A percentile compares a stretch with the other conserved stretches of the same genome.
These are phyloP conservation scores for Rhopalosiphum padi DNA, from an alignment of 1,140 invertebrate genomes.

Conservation along the genomic window DNA sequence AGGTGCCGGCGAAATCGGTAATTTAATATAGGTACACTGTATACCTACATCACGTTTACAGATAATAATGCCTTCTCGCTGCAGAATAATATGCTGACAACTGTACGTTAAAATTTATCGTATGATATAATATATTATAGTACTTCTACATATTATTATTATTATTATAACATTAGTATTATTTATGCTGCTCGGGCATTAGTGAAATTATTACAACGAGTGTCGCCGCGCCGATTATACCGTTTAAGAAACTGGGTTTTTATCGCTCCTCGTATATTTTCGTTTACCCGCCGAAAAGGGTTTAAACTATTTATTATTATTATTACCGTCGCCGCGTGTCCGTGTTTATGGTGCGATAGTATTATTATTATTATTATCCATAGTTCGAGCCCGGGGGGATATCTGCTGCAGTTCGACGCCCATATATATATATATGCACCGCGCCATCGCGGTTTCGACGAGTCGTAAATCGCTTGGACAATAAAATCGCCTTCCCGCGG, in stretches of 20 bases:
- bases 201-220: not conserved
- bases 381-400: not conserved
- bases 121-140: too few relatives aligned
- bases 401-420: not conserved
- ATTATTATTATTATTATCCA: conserved; percentile 12
- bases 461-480: conserved; percentile 4
- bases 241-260: not conserved
- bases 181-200: not conserved
- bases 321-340: not conserved
- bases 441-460: not conserved
- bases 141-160: too few relatives aligned
- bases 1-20: too few relatives aligned
- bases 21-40: too few relatives aligned
- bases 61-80: too few relatives aligned
- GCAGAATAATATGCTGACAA: too few relatives aligned
- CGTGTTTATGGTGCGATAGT: not conserved
- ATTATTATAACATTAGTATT: not conserved
- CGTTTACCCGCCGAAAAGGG: not conserved
- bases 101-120: too few relatives aligned
- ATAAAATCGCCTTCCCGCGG: not conserved
- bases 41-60: too few relatives aligned
- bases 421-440: not conserved
- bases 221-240: not conserved
- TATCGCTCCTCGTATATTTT: not conserved
- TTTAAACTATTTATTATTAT: not conserved